Evolutionary conservation across 2,113 vertebrate species (phyloP).

Genomic region (Phrynosoma blainvillii): DNA sequence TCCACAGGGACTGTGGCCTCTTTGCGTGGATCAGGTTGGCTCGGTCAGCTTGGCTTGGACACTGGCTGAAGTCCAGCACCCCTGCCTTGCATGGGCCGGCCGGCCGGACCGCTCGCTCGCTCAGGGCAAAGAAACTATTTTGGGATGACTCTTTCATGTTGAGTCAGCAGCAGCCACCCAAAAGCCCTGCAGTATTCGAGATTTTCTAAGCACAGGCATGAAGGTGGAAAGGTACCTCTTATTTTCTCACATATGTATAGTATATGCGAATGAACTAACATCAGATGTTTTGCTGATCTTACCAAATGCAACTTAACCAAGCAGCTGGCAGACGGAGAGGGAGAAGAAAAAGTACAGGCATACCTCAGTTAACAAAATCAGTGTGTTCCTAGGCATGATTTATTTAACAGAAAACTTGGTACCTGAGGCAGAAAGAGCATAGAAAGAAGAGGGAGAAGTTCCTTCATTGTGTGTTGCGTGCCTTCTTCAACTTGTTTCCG

Average conservation of each 20-base stretch:
- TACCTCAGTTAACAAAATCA: too few relatives aligned
- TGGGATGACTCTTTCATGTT: constrained; percentile 10
- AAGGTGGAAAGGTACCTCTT: neutral
- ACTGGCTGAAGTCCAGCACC: neutral
- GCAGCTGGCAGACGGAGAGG: too few relatives aligned
- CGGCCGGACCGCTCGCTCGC: too few relatives aligned
- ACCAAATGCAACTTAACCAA: neutral
- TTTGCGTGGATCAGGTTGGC: neutral
- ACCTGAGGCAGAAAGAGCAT: too few relatives aligned
- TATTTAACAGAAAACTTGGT: too few relatives aligned
- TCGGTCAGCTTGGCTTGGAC: neutral
- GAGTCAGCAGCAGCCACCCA: neutral
- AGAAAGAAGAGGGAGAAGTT: too few relatives aligned
- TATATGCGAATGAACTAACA: neutral
- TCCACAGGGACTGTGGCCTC: too few relatives aligned
- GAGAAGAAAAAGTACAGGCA: too few relatives aligned
- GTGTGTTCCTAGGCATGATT: too few relatives aligned
- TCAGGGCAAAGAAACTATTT: neutral
- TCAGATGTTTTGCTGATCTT: neutral
- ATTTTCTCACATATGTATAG: neutral
- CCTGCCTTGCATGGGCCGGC: neutral
- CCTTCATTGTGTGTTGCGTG: too few relatives aligned
- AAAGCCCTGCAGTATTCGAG: neutral
- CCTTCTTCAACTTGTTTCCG: too few relatives aligned
- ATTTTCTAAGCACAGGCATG: neutral